Evolutionary conservation across 2,888 invertebrate genomes (phyloP).

Genomic region (Drosophila acutilabella): DNA sequence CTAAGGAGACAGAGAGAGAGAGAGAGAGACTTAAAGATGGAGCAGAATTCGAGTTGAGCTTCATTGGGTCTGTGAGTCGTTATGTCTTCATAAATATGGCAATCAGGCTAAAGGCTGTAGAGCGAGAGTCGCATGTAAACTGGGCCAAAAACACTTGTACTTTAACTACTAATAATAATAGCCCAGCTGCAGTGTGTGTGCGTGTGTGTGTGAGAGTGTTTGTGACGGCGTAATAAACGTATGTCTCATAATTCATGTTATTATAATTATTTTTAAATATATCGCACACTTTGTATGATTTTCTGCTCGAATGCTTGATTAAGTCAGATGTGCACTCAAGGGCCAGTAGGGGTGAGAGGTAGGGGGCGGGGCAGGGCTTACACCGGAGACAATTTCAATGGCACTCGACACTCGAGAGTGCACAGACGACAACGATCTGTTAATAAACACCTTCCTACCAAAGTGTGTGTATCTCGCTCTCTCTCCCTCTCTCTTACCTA

Average conservation of each 20-base stretch:
- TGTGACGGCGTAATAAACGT: slow-evolving; percentile 25
- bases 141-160: slow-evolving; percentile 65
- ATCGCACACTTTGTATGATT: slow-evolving; percentile 77
- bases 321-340: slow-evolving; percentile 29
- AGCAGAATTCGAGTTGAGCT: slow-evolving; percentile 33
- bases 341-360: not conserved
- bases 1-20: slow-evolving; percentile 12
- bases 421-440: slow-evolving; percentile 81
- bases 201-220: slow-evolving; percentile 5
- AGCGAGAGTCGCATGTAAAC: slow-evolving; percentile 61
- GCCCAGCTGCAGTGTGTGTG: slow-evolving; percentile 9
- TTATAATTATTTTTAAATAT: slow-evolving; percentile 78
- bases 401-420: slow-evolving; percentile 56
- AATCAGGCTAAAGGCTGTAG: slow-evolving; percentile 61
- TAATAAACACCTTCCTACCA: slow-evolving; percentile 82
- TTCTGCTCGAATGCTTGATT: slow-evolving; percentile 68
- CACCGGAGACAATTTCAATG: slow-evolving; percentile 35
- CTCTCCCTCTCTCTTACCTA: not conserved
- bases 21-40: slow-evolving; percentile 25
- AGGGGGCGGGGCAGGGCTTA: not conserved
- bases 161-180: slow-evolving; percentile 69
- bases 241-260: slow-evolving; percentile 69
- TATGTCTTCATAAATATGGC: slow-evolving; percentile 80
- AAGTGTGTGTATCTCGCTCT: slow-evolving; percentile 1
- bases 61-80: slow-evolving; percentile 59